Evolutionary conservation across 2,888 invertebrate species (phyloP), one percentile per base, ranked within the genome.

Genomic region (Brachycybe producta): DNA sequence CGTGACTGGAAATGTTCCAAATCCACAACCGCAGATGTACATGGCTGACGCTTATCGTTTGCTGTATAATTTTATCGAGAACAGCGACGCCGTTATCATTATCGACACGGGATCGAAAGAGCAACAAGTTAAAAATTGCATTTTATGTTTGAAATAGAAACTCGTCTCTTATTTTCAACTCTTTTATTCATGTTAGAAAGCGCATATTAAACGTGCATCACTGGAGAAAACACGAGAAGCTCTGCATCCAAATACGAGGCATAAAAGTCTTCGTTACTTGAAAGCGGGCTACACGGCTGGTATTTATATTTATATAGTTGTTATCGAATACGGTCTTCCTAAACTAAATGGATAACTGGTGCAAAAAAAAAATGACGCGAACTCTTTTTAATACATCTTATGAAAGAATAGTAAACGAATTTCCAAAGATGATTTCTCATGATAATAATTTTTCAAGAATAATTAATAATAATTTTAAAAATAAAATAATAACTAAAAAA

Each of bases 31-130:
- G 11, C 53, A 54, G 27, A 42, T 54, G n/a, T 57, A 58, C 5
- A 46, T 62, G 54, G 61, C 60, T 23, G 64, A 64, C 51, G 63
- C 64, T 24, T 63, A 61, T 54, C 56, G 60, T 26, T 60, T 63
- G 34, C 58, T 64, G 7, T 59, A 60, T 17, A 60, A 62, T 52
- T 58, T 62, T 38, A 62, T 60, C 17, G 59, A 60, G 23, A 56
- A 62, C 15, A 61, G 62, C 42, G 62, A 63, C 51, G 60, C 62
- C 24, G 59, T 61, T 11, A 54, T 64, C 7, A 53, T 61, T 17
- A 58, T 64, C 43, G 61, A 61, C 44, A 51, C 60, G 17, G 54
- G 57, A 11, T 26, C 21, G 13, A 49, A 32, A 34, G 39, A 48
- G 11, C 38, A 21, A 23, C 27, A 39, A 40, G 48, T 47, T 27